Base-by-base conservation (phyloP, 1,140 invertebrate species). In the Pseudomyrmex sp. region DNA sequence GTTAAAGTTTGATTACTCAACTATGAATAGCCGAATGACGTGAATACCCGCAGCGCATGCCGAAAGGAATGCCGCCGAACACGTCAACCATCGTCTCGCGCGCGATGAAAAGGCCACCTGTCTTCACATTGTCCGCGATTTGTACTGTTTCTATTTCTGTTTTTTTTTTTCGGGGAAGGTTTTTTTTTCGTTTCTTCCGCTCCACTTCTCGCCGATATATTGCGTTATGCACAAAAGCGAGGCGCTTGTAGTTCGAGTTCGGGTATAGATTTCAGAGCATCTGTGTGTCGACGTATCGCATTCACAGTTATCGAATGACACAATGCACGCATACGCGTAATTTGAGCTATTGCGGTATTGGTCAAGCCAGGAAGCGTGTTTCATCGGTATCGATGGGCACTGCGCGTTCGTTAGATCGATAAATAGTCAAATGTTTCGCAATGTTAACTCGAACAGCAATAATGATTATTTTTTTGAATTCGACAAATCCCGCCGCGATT, bases 241-340 rank as follows among this genome's bases (percentile, higher is more conserved):
- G 65, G 52, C 44, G 54, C 26, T 54, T 79, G 76, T 70, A 79
- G 76, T 66, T 79, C 76, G 20, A 59, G 61, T 79, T 79, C 76
- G 52, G 63, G 65, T 70, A 79, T 79, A 23, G 76, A 70, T 79
- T 79, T 79, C 76, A 46, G 65, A 79, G 54, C 76, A 70, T 79
- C 76, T 79, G 35, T 35, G 35, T 35, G 65, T 79, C 76, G 76
- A 79, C 54, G 65, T 79, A 79, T 79, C 76, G 65, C 52, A 79
- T 79, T 79, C 76, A 79, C 54, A 79, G 76, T 79, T 79, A 69
- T 79, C 76, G 76, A 79, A 79, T 79, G 76, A 79, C 76, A 79
- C 76, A 79, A 79, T 79, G 76, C 54, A 35, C 35, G 44, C 76
- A 70, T 70, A 79, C 65, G 65, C 65, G 76, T 79, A 79, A 79